Evolutionary conservation across 1,140 invertebrate species (phyloP), one percentile per base, ranked within the genome.

Genomic region (Chionoecetes opilio): DNA sequence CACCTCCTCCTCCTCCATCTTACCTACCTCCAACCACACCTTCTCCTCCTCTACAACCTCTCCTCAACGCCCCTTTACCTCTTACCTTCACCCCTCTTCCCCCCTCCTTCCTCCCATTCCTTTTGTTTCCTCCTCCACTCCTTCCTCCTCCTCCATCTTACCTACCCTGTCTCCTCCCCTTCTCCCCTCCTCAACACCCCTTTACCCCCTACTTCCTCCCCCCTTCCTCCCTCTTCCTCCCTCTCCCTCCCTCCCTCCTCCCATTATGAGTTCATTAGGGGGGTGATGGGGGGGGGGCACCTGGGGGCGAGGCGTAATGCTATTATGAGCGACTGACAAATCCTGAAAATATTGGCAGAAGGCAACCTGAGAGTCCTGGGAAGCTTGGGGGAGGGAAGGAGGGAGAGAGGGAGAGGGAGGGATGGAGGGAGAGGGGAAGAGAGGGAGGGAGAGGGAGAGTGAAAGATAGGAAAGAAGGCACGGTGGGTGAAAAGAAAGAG

Each of bases 291-390:
- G 2, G 63, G 63, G 63, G 63, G 63, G 21, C 21, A 53, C n/a
- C 85, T 37, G 87, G 87, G 6, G 32, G 26, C 38, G 53, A 41
- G 38, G 88, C n/a, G 38, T 53, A 90, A 90, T 90, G n/a, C 88
- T 35, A 53, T 90, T 53, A 90, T 90, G 88, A 53, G n/a, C 88
- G 41, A 53, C 53, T 29, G 29, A 90, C 88, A 90, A 90, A 90
- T 90, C 88, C 88, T 17, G 88, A 31, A 90, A 90, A 90, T 90
- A 90, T 90, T 90, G 41, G 34, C 53, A 35, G 87, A 38, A 38
- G n/a, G 38, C 3, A 90, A 90, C 88, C 29, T 63, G 88, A 90
- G 88, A 53, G 88, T 26, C 88, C 37, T 53, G 38, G 88, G 88
- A 46, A 90, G 14, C 3, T 14, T 37, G 34, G 17, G 11, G 86